phyloP scores from a whole-genome alignment of 2,113 vertebrate species.

The Burhinus oedicnemus region DNA sequence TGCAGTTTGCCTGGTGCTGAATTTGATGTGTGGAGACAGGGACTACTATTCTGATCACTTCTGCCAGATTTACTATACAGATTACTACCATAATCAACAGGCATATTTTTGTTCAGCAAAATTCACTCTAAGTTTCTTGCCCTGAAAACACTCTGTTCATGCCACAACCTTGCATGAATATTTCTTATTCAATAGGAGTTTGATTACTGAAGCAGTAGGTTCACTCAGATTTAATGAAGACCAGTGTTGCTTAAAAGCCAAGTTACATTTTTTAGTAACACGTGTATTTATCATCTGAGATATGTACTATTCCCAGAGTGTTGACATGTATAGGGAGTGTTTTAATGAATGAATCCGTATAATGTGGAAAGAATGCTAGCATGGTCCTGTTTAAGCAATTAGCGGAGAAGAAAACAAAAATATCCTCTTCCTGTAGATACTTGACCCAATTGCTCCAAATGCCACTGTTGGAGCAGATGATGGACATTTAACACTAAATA shows the following conservation, averaged over 20 bases:
- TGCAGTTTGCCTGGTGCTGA: not conserved
- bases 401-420: not conserved
- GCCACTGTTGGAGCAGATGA: not conserved
- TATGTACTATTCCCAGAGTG: not conserved
- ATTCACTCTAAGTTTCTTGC: not conserved
- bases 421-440: not conserved
- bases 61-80: not conserved
- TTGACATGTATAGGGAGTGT: not conserved
- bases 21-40: not conserved
- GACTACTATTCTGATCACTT: not conserved
- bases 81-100: not conserved
- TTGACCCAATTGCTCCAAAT: not conserved
- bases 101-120: not conserved
- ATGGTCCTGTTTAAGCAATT: not conserved
- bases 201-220: not conserved
- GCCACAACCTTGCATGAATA: fast-evolving
- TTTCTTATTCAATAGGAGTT: not conserved
- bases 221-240: not conserved
- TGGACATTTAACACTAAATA: not conserved
- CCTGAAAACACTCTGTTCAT: not conserved
- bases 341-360: not conserved
- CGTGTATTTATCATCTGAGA: not conserved
- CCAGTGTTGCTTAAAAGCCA: not conserved
- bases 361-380: not conserved
- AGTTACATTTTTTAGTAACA: not conserved